A percentile compares a stretch with the other conserved stretches of the same genome.
Evolutionary conservation across 2,888 invertebrate species (phyloP).

Genomic region (Caenorhabditis wallacei): DNA sequence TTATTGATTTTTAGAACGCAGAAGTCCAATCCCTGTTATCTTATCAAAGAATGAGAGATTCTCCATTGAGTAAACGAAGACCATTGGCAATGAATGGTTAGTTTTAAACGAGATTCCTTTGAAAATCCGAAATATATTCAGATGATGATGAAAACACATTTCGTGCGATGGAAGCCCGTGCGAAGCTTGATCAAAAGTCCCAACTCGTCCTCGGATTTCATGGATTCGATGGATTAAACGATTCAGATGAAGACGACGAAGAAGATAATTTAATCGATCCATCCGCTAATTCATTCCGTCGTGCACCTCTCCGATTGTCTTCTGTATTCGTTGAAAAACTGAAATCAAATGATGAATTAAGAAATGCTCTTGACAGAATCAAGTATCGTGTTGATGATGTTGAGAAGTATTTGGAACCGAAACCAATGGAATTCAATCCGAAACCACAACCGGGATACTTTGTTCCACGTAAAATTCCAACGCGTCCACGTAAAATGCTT

Average conservation of each 20-base stretch:
- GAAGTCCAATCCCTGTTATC: conserved; percentile 53
- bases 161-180: conserved; percentile 50
- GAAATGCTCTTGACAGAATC: conserved; percentile 59
- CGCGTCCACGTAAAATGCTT: conserved; percentile 78
- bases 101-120: conserved; percentile 2
- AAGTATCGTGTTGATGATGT: conserved; percentile 71
- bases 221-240: conserved; percentile 49
- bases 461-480: conserved; percentile 74
- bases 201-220: conserved; percentile 71
- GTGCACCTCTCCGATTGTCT: conserved; percentile 62
- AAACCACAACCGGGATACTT: conserved; percentile 76
- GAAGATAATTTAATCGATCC: conserved; percentile 38
- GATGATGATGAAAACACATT: conserved; percentile 56
- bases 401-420: conserved; percentile 74
- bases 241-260: conserved; percentile 58
- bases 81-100: conserved; percentile 57
- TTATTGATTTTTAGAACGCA: conserved; percentile 46
- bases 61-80: conserved; percentile 51
- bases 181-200: conserved; percentile 69
- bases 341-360: conserved; percentile 65
- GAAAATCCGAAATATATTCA: background rate
- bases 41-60: conserved; percentile 51
- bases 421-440: conserved; percentile 69
- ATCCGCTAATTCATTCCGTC: conserved; percentile 63
- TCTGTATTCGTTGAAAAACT: conserved; percentile 66